Conservation (phyloP, 2,113 vertebrate genomes). For the Upupa epops region DNA sequence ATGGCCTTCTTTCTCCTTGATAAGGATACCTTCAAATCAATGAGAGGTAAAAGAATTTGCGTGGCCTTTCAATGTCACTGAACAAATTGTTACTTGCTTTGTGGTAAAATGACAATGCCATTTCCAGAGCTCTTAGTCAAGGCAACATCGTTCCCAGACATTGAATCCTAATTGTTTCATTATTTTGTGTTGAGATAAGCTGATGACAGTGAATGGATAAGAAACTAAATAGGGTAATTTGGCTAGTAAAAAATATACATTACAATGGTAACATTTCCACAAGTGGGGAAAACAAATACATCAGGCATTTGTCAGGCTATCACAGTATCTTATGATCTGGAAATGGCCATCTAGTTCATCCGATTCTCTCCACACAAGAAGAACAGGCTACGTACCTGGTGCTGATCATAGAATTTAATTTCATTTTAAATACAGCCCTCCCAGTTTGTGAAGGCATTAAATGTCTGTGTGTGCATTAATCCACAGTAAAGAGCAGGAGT, state of each 20-base stretch:
- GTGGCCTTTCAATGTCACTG: conserved; percentile 33
- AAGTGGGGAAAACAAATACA: neutral
- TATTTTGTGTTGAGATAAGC: neutral
- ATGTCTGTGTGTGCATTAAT: neutral
- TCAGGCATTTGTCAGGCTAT: neutral
- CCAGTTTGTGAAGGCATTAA: accelerated
- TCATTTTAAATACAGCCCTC: accelerated
- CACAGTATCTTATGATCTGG: neutral
- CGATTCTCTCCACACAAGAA: neutral
- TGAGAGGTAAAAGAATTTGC: conserved; percentile 20
- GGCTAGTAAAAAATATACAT: neutral
- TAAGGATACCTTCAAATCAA: conserved; percentile 32
- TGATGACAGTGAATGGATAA: neutral
- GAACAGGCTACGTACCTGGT: neutral
- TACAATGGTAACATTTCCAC: neutral
- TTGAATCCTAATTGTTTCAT: neutral
- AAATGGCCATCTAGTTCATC: neutral
- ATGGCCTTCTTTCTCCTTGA: conserved; percentile 16
- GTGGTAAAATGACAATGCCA: neutral
- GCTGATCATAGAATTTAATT: accelerated
- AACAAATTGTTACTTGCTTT: conserved; percentile 27
- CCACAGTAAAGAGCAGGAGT: neutral
- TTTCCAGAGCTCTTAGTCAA: conserved; percentile 5
- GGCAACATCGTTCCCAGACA: neutral
- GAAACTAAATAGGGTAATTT: neutral